These are phyloP conservation scores for Huso huso DNA, from an alignment of 2,797 vertebrate genomes.

Conservation along the genomic window DNA sequence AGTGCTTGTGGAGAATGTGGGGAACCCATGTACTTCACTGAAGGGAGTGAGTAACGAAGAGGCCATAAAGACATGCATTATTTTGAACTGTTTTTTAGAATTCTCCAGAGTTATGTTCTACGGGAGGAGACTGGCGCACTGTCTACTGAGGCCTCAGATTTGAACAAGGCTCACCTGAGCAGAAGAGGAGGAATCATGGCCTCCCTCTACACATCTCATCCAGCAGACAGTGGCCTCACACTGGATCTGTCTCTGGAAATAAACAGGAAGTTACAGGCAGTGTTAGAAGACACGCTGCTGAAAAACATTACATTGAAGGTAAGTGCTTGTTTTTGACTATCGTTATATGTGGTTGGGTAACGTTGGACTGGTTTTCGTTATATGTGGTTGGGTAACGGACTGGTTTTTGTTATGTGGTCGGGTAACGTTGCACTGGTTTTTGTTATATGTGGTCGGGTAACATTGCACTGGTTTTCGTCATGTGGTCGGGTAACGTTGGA, in stretches of 20 bases:
- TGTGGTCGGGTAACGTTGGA: no score
- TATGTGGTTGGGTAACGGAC: no score
- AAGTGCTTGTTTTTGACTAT: slow-evolving; percentile 18
- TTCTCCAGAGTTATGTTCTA: slow-evolving; percentile 95
- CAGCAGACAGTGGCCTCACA: slow-evolving; percentile 85
- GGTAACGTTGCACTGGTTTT: no score
- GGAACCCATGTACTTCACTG: no score
- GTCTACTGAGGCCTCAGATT: slow-evolving; percentile 92
- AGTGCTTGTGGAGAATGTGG: no score
- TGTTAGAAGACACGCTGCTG: slow-evolving; percentile 90
- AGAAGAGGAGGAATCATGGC: slow-evolving; percentile 95
- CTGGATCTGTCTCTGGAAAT: slow-evolving; percentile 93
- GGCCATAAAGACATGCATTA: no score
- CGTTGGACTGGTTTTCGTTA: no score
- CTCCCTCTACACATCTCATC: slow-evolving; percentile 90
- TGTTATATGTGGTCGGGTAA: no score
- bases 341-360: no score
- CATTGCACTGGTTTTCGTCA: no score
- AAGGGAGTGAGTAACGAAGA: no score
- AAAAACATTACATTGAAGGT: slow-evolving; percentile 98
- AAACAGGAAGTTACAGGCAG: slow-evolving; percentile 93
- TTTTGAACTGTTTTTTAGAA: slow-evolving; percentile 53
- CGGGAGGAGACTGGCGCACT: slow-evolving; percentile 91
- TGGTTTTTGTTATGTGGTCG: no score
- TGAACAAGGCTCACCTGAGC: slow-evolving; percentile 88